Base-by-base conservation (phyloP, 2,113 vertebrate species). In the Capricornis sumatraensis region DNA sequence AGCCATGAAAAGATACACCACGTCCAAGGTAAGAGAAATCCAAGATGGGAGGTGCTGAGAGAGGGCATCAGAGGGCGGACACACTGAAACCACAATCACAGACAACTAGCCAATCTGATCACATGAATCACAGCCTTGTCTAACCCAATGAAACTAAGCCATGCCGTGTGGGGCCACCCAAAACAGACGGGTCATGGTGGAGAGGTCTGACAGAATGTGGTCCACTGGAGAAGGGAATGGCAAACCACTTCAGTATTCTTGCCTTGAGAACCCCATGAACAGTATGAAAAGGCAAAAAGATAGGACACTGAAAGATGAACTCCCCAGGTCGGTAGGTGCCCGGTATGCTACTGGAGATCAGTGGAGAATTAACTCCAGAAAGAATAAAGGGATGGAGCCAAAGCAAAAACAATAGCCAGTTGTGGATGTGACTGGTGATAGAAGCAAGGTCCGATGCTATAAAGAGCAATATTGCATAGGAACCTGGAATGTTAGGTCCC, bases 91-190 rank as follows among this genome's bases (percentile, higher is more conserved):
- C 64, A 71, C n/a, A 71, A 21, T 36, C 64, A 71, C 64, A 36
- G n/a, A 71, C 64, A 71, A 36, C 64, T 71, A 17, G 64, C n/a
- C 64, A 71, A 71, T 71, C n/a, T 71, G 64, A 36, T 71, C n/a
- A 71, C 33, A 67, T 0, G 2, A 33, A 67, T 16, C 33, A n/a
- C 62, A 67, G 64, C 64, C 33, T 67, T 67, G 17, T 67, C 17
- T 21, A 19, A 67, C 17, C 2, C 64, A 67, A 2, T 71, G n/a
- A 71, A 71, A 71, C n/a, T 67, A n/a, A 36, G n/a, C n/a, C n/a
- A 71, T 36, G 33, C n/a, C 2, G 0, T 21, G 17, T 71, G 2
- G 17, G 64, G 17, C 8, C 64, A 36, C 8, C 9, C n/a, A 71
- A 71, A 10, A 71, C 0, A 4, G 8, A 21, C 0, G 2, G 17